phyloP scores from a whole-genome alignment of 2,888 invertebrate genomes.

The Polydrusus cervinus region DNA sequence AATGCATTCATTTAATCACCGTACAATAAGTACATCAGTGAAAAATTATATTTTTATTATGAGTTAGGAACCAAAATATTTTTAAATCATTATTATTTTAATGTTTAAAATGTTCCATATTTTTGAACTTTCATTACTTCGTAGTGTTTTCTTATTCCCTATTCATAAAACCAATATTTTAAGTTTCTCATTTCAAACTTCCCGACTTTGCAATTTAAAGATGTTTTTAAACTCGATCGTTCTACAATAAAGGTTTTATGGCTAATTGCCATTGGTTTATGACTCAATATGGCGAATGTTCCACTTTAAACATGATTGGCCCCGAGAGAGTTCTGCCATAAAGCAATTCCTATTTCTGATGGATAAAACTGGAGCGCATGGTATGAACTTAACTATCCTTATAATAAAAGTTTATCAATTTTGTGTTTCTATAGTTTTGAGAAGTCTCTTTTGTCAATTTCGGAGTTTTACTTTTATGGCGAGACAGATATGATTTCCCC shows the following conservation, averaged over 20 bases:
- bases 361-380: slow-evolving; percentile 51
- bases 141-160: neutral
- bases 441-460: slow-evolving; percentile 6
- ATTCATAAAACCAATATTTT: slow-evolving; percentile 21
- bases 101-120: no score
- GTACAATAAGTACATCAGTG: no score
- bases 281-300: slow-evolving; percentile 71
- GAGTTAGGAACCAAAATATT: no score
- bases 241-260: slow-evolving; percentile 70
- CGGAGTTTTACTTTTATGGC: slow-evolving; percentile 29
- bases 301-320: slow-evolving; percentile 71
- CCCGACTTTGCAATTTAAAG: slow-evolving; percentile 57
- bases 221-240: slow-evolving; percentile 63
- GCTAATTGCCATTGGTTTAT: slow-evolving; percentile 73
- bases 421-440: slow-evolving; percentile 37
- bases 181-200: slow-evolving; percentile 30
- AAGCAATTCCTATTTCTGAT: slow-evolving; percentile 55
- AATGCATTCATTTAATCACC: no score
- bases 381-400: slow-evolving; percentile 45
- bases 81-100: no score
- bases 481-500: slow-evolving; percentile 7
- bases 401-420: slow-evolving; percentile 52
- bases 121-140: neutral
- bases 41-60: no score
- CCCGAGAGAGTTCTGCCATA: slow-evolving; percentile 67